phyloP scores from a whole-genome alignment of 2,797 vertebrate genomes.

The Agapornis canus region DNA sequence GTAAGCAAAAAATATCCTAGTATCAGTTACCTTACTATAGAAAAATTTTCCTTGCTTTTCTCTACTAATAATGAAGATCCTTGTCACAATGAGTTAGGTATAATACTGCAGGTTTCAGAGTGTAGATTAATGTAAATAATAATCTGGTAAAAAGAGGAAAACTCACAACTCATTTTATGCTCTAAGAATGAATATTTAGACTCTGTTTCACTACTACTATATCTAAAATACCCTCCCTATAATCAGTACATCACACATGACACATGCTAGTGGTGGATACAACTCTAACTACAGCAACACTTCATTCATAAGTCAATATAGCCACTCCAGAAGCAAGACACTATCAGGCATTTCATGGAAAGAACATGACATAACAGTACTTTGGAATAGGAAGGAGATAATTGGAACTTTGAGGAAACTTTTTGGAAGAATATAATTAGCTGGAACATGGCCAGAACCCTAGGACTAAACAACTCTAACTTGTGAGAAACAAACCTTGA shows the following conservation, averaged over 20 bases:
- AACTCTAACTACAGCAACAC: neutral
- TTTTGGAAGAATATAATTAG: slow-evolving; percentile 10
- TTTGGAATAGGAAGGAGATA: neutral
- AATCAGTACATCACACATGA: neutral
- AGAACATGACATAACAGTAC: neutral
- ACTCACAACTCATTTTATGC: neutral
- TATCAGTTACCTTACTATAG: neutral
- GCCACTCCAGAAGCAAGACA: neutral
- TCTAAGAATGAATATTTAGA: neutral
- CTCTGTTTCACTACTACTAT: neutral
- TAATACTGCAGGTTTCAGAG: neutral
- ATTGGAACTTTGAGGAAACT: neutral
- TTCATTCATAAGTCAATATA: neutral
- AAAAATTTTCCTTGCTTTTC: neutral
- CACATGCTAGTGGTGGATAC: neutral
- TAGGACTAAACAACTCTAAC: neutral
- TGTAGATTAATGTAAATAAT: neutral
- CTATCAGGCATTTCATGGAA: neutral
- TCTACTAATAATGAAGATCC: neutral
- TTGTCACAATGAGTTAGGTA: neutral
- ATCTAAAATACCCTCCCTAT: neutral
- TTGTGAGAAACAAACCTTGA: neutral
- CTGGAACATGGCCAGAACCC: neutral
- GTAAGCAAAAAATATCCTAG: neutral
- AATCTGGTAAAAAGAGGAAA: neutral